These are phyloP conservation scores for Dinocampus coccinellae DNA, from an alignment of 2,888 invertebrate genomes.

Conservation along the genomic window DNA sequence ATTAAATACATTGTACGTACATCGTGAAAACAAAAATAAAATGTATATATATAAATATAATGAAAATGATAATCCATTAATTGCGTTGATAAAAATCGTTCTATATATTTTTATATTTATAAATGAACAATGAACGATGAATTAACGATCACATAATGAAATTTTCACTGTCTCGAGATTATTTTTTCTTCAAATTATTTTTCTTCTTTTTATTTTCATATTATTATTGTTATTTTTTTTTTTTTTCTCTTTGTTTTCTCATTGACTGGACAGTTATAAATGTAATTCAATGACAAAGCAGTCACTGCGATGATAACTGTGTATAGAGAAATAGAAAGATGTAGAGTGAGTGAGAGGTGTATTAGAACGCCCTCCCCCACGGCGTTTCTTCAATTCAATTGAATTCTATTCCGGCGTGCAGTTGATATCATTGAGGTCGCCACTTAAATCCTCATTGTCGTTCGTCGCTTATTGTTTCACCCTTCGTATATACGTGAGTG, in stretches of 20 bases:
- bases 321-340: constrained; percentile 17
- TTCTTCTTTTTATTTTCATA: too few species aligned
- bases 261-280: constrained; percentile 22
- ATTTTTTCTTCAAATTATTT: too few species aligned
- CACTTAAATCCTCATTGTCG: constrained; percentile 69
- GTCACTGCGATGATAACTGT: constrained; percentile 1
- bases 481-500: constrained; percentile 59
- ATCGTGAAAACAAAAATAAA: too few species aligned
- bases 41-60: too few species aligned
- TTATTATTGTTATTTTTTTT: too few species aligned
- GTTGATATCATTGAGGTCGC: constrained; percentile 69
- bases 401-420: constrained; percentile 68
- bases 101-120: constrained; percentile 3
- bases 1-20: too few species aligned
- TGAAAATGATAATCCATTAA: too few species aligned
- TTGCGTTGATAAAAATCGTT: too few species aligned
- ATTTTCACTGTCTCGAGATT: constrained; percentile 1
- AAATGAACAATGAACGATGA: background rate
- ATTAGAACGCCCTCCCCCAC: constrained; percentile 54
- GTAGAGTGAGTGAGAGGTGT: constrained; percentile 26
- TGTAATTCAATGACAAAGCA: constrained; percentile 48
- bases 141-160: constrained; percentile 10
- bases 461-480: constrained; percentile 69
- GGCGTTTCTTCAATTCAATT: constrained; percentile 68
- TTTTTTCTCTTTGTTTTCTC: constrained; percentile 3